Evolutionary conservation across 2,113 vertebrate genomes (phyloP).

Genomic region (Prunella himalayana): DNA sequence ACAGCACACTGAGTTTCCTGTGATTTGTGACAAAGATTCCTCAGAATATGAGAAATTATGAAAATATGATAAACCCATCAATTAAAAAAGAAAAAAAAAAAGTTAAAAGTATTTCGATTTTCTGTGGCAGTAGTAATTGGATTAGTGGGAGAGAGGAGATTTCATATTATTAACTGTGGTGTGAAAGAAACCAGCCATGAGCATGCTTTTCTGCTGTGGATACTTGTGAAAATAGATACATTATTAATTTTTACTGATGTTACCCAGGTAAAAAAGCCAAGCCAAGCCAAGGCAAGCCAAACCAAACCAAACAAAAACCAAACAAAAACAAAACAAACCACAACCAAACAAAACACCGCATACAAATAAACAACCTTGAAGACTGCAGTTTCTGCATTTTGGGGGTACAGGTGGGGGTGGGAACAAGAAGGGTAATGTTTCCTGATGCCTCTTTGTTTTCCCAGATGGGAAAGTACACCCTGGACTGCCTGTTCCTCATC

Average conservation of each 20-base stretch:
- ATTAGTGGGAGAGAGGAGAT: background rate
- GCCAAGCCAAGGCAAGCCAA: background rate
- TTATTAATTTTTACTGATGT: background rate
- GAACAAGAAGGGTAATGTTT: background rate
- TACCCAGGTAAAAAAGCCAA: background rate
- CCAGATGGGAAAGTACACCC: constrained; percentile 94
- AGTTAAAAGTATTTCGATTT: background rate
- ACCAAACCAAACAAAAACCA: background rate
- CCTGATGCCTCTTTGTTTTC: constrained; percentile 9
- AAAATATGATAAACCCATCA: background rate
- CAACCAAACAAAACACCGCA: background rate
- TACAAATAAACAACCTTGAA: background rate
- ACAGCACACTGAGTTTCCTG: background rate
- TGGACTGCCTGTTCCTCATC: constrained; percentile 97
- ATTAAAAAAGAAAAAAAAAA: background rate
- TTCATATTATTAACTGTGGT: background rate
- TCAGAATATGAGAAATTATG: background rate
- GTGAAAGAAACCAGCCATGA: background rate
- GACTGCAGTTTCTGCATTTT: background rate
- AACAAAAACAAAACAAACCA: background rate
- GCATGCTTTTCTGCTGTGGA: background rate
- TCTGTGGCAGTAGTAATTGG: background rate
- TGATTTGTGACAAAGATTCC: background rate
- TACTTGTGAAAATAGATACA: background rate
- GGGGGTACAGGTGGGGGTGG: fast-evolving